Evolutionary conservation across 2,797 vertebrate genomes (phyloP), one percentile per base, ranked within the genome.

Genomic region (Hippopotamyrus pictus): DNA sequence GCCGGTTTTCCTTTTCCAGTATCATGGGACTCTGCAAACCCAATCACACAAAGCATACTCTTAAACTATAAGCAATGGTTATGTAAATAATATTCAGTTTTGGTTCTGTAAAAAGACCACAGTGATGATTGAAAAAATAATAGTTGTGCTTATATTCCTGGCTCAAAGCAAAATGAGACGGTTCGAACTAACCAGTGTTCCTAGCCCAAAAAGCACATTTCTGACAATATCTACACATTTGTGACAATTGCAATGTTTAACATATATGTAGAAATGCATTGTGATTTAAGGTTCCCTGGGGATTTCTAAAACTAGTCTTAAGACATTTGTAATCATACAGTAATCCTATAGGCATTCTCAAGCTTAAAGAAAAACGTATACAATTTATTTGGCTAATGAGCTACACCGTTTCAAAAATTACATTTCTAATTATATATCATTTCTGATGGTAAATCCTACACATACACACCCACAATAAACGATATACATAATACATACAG

Each of bases 11-110:
- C 44, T 53, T 88, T 46, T 85, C 53, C 11, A 19, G 51, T 82
- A 37, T 59, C 17, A n/a, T 51, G 11, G 41, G 2, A 54, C 82
- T 87, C 90, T 91, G 83, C 8, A 82, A 89, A 90, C 33, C 33
- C 19, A 91, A 79, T 19, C 11, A 88, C 54, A 88, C 7, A 89
- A 57, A 53, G 19, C 7, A 50, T 84, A 50, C 82, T 50, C 22
- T 46, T 17, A 50, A 84, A 12, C 82, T 29, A 50, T 22, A 44
- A 46, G n/a, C 9, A 84, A 84, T 84, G 82, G 46, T 50, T 50
- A 84, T 22, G 3, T 50, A 48, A 48, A n/a, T 50, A 84, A 11
- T 19, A 79, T 19, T 79, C 73, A 41, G 5, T 41, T 37, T 76
- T 37, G 37, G 73, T 44, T 44, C 33, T 37, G 14, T 76, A 29